A percentile compares a stretch with the other conserved stretches of the same genome.
phyloP scores from a whole-genome alignment of 2,113 vertebrate genomes.

The Pollachius pollachius region DNA sequence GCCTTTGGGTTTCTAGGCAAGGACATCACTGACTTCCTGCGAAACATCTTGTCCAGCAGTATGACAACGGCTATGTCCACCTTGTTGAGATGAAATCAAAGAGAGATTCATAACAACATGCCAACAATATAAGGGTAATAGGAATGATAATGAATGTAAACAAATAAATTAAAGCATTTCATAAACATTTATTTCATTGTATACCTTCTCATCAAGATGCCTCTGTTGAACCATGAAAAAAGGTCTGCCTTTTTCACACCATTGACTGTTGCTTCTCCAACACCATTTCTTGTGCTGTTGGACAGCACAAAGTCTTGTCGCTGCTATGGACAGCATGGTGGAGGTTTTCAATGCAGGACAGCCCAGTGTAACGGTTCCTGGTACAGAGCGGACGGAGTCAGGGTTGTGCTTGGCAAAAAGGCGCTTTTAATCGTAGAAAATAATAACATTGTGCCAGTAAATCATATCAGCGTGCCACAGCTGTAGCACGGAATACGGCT shows the following conservation, averaged over 20 bases:
- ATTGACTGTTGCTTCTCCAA: slow-evolving; percentile 47
- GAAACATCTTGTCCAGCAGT: slow-evolving; percentile 72
- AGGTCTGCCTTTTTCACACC: slow-evolving; percentile 76
- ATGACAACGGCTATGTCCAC: slow-evolving; percentile 78
- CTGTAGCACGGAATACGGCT: too few species aligned
- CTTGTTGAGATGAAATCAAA: slow-evolving; percentile 30
- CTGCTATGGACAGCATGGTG: slow-evolving; percentile 79
- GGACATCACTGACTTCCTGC: slow-evolving; percentile 76
- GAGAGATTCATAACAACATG: slow-evolving; percentile 4
- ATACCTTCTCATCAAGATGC: slow-evolving; percentile 81
- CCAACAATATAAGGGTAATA: slow-evolving; percentile 23
- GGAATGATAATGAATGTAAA: background rate
- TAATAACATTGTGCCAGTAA: too few species aligned
- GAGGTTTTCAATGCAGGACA: slow-evolving; percentile 82
- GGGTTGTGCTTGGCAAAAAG: too few species aligned
- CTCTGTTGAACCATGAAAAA: slow-evolving; percentile 86
- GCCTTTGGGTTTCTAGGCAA: slow-evolving; percentile 82
- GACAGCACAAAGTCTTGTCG: slow-evolving; percentile 83
- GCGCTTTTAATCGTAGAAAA: too few species aligned
- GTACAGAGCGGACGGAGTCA: too few species aligned
- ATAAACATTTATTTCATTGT: background rate
- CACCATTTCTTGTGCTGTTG: slow-evolving; percentile 29
- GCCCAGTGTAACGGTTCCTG: too few species aligned
- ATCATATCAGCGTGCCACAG: too few species aligned
- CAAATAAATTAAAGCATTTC: background rate